phyloP scores from a whole-genome alignment of 2,113 vertebrate genomes.

The Trachemys scripta region DNA sequence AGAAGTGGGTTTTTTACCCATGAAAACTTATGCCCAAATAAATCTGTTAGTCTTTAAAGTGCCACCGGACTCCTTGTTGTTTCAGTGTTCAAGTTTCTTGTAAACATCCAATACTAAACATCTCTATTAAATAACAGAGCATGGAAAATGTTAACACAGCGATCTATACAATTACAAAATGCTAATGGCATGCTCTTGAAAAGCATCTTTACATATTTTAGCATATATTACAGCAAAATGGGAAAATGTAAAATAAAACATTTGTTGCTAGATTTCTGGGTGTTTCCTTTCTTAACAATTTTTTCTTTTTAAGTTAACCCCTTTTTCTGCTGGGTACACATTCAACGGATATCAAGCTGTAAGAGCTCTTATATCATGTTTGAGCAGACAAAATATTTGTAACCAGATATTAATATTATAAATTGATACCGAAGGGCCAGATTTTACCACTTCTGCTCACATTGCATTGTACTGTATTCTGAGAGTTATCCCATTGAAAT shows the following conservation, averaged over 20 bases:
- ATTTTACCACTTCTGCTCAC: not conserved
- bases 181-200: not conserved
- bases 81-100: not conserved
- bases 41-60: no score
- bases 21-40: no score
- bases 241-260: not conserved
- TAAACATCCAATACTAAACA: not conserved
- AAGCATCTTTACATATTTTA: conserved; percentile 16
- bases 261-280: not conserved
- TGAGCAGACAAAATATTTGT: not conserved
- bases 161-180: not conserved
- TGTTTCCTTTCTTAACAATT: not conserved
- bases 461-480: not conserved
- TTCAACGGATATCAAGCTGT: not conserved
- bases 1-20: no score
- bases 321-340: not conserved
- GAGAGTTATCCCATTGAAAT: not conserved
- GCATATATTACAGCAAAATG: conserved; percentile 2
- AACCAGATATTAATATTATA: not conserved
- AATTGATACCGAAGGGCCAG: not conserved
- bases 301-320: not conserved
- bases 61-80: not conserved
- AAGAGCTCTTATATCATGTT: not conserved
- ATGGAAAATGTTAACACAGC: not conserved
- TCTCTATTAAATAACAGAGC: not conserved